Evolutionary conservation across 2,888 invertebrate species (phyloP).

Genomic region (Sminthurinus aureus): DNA sequence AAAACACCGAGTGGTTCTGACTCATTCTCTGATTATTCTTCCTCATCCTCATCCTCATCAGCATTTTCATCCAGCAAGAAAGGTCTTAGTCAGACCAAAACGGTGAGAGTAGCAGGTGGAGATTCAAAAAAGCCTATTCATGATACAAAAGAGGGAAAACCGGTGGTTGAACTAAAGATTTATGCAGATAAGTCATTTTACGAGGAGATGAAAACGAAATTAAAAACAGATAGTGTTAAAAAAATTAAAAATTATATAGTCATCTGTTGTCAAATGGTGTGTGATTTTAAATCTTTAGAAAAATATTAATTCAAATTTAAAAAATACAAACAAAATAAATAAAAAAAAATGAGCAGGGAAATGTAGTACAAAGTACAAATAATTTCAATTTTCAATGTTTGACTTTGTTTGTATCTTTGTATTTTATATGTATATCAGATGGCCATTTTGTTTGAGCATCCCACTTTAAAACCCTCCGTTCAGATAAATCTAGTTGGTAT

Average conservation of each 20-base stretch:
- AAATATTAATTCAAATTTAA: background rate
- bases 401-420: no score
- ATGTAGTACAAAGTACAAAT: no score
- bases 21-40: no score
- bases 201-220: background rate
- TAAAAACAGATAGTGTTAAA: background rate
- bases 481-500: background rate
- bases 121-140: background rate
- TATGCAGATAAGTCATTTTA: background rate
- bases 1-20: no score
- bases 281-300: background rate
- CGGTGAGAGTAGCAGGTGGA: background rate
- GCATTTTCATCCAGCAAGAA: background rate
- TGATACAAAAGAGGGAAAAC: background rate
- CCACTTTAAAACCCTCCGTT: background rate
- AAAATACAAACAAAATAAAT: background rate
- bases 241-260: background rate
- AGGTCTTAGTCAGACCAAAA: background rate
- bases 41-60: background rate
- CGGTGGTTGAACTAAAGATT: background rate
- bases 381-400: background rate
- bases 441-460: background rate
- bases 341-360: no score
- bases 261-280: background rate
- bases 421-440: background rate